phyloP scores from a whole-genome alignment of 1,140 invertebrate species.

The Frieseomelitta varia region DNA sequence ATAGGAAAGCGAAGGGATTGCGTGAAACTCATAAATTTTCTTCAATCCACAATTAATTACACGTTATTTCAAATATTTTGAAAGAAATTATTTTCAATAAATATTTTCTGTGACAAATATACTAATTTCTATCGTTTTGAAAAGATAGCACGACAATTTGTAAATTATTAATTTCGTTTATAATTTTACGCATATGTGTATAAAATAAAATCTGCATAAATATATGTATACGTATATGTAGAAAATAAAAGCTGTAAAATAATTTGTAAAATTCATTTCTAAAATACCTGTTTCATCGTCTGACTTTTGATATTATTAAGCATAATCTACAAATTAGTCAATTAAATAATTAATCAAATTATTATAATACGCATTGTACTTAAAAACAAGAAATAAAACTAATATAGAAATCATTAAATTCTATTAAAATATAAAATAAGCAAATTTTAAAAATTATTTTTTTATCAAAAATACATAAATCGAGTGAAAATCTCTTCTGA shows the following conservation, averaged over 20 bases:
- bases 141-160: neutral
- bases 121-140: neutral
- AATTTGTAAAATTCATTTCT: no score
- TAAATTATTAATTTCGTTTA: neutral
- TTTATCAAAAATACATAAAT: no score
- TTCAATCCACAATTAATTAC: neutral
- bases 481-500: no score
- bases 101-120: neutral
- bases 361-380: neutral
- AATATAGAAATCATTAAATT: neutral
- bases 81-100: neutral
- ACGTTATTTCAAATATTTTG: neutral
- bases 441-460: no score
- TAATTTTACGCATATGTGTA: neutral
- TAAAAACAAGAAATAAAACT: neutral
- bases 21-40: neutral
- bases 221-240: no score
- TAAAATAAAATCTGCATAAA: no score
- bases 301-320: no score
- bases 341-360: no score
- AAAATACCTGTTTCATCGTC: no score
- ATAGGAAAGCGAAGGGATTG: no score
- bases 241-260: no score
- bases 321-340: no score
- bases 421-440: neutral